phyloP scores from a whole-genome alignment of 2,888 invertebrate species.

The Cephus sareptanus region DNA sequence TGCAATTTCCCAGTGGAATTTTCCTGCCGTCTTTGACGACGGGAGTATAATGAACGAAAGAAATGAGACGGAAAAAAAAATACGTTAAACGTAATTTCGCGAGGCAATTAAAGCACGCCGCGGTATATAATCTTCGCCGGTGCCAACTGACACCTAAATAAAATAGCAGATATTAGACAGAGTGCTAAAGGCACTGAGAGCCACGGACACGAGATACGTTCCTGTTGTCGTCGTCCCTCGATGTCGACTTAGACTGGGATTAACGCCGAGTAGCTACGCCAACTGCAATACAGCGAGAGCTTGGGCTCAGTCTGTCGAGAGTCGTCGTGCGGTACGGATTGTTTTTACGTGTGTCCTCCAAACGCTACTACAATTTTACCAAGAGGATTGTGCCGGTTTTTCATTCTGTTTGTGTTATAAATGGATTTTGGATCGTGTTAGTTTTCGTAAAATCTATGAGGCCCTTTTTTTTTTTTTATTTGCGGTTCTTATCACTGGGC shows the following conservation, averaged over 20 bases:
- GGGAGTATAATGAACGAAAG: background rate
- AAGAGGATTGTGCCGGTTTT: background rate
- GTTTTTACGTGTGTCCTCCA: background rate
- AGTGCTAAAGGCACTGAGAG: background rate
- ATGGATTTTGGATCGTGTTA: background rate
- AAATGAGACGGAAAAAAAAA: background rate
- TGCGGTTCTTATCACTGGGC: background rate
- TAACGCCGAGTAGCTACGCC: background rate
- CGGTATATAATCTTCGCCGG: background rate
- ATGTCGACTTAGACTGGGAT: background rate
- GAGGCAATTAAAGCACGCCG: background rate
- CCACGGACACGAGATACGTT: background rate
- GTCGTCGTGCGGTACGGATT: background rate
- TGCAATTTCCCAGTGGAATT: background rate
- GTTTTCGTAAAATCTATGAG: background rate
- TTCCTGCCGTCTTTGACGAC: background rate
- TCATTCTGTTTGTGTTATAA: background rate
- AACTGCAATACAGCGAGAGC: background rate
- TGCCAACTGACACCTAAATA: background rate
- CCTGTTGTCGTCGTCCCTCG: background rate
- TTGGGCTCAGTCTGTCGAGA: background rate
- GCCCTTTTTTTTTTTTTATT: background rate
- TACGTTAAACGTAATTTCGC: background rate
- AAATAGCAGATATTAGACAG: background rate
- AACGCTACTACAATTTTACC: background rate